These are phyloP conservation scores for Adelges cooleyi DNA, from an alignment of 1,140 invertebrate species.

Conservation along the genomic window DNA sequence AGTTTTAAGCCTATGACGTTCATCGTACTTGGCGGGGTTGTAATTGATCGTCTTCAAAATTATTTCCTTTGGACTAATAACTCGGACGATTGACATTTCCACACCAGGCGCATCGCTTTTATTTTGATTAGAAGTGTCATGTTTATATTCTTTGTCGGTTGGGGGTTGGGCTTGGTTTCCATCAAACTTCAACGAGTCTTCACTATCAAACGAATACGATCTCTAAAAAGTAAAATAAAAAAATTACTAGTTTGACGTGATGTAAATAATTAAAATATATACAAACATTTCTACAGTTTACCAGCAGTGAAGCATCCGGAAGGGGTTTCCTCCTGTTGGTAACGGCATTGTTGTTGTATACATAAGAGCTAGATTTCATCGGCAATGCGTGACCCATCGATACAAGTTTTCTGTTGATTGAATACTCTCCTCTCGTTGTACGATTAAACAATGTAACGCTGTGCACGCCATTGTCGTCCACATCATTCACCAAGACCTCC, in stretches of 20 bases:
- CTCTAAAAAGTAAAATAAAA: no score
- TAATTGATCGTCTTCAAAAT: not conserved
- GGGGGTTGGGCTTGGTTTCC: no score
- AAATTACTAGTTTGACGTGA: no score
- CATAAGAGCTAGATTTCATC: not conserved
- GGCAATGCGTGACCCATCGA: not conserved
- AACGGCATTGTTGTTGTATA: not conserved
- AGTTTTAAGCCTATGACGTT: no score
- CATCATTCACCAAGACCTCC: not conserved
- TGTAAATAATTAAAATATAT: not conserved
- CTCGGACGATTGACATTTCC: not conserved
- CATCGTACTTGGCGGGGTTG: not conserved
- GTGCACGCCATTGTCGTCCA: conserved; percentile 36
- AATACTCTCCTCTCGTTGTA: not conserved
- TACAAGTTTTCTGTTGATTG: conserved; percentile 2
- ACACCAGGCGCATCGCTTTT: not conserved
- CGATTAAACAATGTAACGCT: conserved; percentile 39
- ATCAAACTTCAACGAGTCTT: not conserved
- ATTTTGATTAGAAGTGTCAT: not conserved
- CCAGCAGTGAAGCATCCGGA: no score
- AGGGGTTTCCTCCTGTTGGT: not conserved
- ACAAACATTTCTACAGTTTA: not conserved
- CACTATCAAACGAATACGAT: conserved; percentile 35
- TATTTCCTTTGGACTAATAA: conserved; percentile 10
- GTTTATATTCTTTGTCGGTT: not conserved